Base-by-base conservation (phyloP, 2,888 invertebrate species). In the Rhorus exstirpatorius region DNA sequence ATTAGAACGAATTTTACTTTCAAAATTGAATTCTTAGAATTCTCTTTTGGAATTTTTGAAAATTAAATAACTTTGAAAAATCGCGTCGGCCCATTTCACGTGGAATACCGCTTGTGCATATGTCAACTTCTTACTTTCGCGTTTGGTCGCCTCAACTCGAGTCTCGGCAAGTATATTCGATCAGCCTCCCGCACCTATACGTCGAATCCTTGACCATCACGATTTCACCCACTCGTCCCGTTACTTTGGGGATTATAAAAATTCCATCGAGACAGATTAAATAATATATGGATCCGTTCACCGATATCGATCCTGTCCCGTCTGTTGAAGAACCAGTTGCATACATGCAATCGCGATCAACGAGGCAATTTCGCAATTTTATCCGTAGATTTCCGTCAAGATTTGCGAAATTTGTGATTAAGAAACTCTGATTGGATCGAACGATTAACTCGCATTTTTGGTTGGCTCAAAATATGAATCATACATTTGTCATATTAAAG, bases 231-330 rank as follows among this genome's bases (percentile, higher is more conserved):
- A 14, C 24, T 24, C 24, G 10, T 26, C 41, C 19, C 35, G 26
- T 21, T 46, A 24, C 44, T 61, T 61, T 49, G 68, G 26, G 55
- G 53, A 68, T 82, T 82, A 68, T 63, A 53, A 78, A 81, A 74
- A 68, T 35, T 65, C 19, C 17, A 53, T 21, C 8, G 26, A 31
- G 53, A 65, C 60, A 35, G 58, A 70, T 80, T 55, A 80, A 70
- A 55, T 75, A n/a, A n/a, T 19, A 76, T 44, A 26, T 58, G 75
- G 38, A 51, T 49, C 65, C 38, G 31, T 38, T 70, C 49, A 26
- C 55, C 31, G 14, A 49, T 80, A 80, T 70, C 55, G 80, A 75
- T 46, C 58, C 35, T 41, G 55, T 72, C 31, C 55, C 53, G 79
- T 53, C 63, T 75, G 53, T 55, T 35, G 19, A n/a, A 61, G 12